Conservation (phyloP, 2,113 vertebrate species). For the Heteronetta atricapilla region DNA sequence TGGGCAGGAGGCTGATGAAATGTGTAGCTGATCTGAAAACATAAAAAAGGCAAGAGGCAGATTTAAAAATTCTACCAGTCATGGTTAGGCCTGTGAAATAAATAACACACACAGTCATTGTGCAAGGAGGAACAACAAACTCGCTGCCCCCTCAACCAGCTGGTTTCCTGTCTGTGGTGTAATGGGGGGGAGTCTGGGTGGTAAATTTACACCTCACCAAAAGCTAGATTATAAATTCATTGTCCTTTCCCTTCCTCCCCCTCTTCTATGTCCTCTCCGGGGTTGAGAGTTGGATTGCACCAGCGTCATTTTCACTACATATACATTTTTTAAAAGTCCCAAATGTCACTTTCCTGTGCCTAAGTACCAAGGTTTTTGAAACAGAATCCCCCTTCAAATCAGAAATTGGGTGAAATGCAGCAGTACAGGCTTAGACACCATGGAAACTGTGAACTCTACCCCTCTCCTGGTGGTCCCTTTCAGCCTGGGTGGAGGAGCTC, state of each 20-base stretch:
- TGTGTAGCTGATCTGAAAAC: slow-evolving; percentile 45
- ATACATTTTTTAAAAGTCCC: neutral
- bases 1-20: slow-evolving; percentile 63
- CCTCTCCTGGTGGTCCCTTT: neutral
- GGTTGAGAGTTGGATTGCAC: neutral
- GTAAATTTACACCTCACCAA: slow-evolving; percentile 37
- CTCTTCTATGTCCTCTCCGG: neutral
- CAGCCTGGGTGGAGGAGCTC: neutral
- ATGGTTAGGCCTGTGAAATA: slow-evolving; percentile 45
- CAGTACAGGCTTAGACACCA: neutral
- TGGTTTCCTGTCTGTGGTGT: slow-evolving; percentile 65
- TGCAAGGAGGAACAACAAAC: slow-evolving; percentile 47
- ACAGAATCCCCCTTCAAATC: neutral
- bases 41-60: slow-evolving; percentile 37
- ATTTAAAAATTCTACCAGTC: slow-evolving; percentile 45
- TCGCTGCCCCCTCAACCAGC: slow-evolving; percentile 6
- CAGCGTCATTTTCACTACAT: neutral
- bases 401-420: neutral
- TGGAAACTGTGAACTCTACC: neutral
- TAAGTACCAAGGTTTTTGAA: neutral
- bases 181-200: slow-evolving; percentile 37
- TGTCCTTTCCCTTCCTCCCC: neutral
- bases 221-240: slow-evolving; percentile 43
- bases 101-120: slow-evolving; percentile 51
- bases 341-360: neutral